These are phyloP conservation scores for Pocillopora meandrina DNA, from an alignment of 92 coral and sea anemone genomes.

Conservation along the genomic window DNA sequence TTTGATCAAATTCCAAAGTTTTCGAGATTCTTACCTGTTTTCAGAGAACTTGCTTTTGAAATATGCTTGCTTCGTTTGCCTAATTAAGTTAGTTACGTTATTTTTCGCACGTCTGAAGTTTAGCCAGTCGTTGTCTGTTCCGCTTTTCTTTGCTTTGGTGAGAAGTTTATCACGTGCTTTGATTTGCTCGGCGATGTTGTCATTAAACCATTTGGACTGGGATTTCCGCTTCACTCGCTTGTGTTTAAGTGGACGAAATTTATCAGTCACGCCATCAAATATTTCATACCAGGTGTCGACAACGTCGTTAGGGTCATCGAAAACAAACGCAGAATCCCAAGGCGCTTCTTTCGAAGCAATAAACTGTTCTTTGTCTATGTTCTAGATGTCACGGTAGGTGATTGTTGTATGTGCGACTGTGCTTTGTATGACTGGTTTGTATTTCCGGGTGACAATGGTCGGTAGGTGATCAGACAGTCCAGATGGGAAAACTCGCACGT, in stretches of 20 bases:
- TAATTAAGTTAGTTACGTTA: not conserved
- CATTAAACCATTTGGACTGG: slow-evolving; percentile 58
- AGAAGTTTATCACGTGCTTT: slow-evolving; percentile 38
- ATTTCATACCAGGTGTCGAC: not conserved
- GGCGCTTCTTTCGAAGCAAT: slow-evolving; percentile 17
- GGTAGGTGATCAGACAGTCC: slow-evolving; percentile 67
- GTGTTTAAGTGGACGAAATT: slow-evolving; percentile 9
- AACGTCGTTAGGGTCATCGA: too few relatives aligned
- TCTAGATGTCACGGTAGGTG: slow-evolving; percentile 42
- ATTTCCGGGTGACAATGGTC: not conserved
- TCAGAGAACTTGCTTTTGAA: slow-evolving; percentile 33
- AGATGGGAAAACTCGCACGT: slow-evolving; percentile 20
- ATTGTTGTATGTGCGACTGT: not conserved
- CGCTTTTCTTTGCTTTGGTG: slow-evolving; percentile 37
- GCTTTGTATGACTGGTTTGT: too few relatives aligned
- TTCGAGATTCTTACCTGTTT: slow-evolving; percentile 49
- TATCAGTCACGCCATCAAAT: slow-evolving; percentile 28
- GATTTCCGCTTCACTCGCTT: slow-evolving; percentile 23
- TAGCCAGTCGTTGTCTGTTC: slow-evolving; percentile 39
- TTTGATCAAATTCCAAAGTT: slow-evolving; percentile 68
- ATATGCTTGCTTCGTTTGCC: slow-evolving; percentile 35
- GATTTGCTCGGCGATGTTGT: slow-evolving; percentile 17
- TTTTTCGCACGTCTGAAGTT: slow-evolving; percentile 25
- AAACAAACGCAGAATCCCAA: too few relatives aligned
- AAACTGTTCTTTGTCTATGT: slow-evolving; percentile 50